phyloP scores from a whole-genome alignment of 2,797 vertebrate species.

The Spinibarbus caldwelli region DNA sequence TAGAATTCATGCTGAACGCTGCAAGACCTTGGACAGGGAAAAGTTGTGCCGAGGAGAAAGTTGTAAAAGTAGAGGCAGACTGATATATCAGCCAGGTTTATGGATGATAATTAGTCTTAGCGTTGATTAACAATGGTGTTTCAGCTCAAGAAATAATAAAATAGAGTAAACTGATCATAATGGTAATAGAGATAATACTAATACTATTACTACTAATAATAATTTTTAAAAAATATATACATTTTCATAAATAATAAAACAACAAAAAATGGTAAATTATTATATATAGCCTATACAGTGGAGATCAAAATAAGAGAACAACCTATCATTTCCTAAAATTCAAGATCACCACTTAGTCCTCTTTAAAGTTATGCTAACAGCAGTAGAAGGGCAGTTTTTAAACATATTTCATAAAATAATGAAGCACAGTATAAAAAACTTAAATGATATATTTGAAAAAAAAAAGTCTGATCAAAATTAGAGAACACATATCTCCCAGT shows the following conservation, averaged over 20 bases:
- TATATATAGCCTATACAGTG: too few relatives aligned
- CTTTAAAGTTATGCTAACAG: too few relatives aligned
- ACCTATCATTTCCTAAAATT: too few relatives aligned
- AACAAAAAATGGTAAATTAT: too few relatives aligned
- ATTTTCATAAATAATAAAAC: neutral
- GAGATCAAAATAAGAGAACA: too few relatives aligned
- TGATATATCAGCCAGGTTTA: neutral
- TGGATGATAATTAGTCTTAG: neutral
- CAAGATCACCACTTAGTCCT: too few relatives aligned
- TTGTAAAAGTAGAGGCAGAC: neutral
- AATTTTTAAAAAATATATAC: neutral
- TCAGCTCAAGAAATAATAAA: neutral
- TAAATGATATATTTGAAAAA: too few relatives aligned
- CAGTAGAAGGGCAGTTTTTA: too few relatives aligned
- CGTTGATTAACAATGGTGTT: neutral
- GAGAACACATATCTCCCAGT: too few relatives aligned
- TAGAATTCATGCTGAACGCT: slow-evolving; percentile 5
- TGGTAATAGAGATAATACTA: neutral
- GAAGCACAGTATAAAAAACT: too few relatives aligned
- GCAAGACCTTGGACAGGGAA: slow-evolving; percentile 1
- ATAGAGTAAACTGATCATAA: neutral
- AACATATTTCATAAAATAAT: too few relatives aligned
- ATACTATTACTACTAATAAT: neutral
- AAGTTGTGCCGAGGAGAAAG: neutral
- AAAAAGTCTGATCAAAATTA: too few relatives aligned